Percentiles rank a stretch among this genome's conserved stretches.
Conservation (phyloP, 2,797 vertebrate species). For the Nyctibius grandis region DNA sequence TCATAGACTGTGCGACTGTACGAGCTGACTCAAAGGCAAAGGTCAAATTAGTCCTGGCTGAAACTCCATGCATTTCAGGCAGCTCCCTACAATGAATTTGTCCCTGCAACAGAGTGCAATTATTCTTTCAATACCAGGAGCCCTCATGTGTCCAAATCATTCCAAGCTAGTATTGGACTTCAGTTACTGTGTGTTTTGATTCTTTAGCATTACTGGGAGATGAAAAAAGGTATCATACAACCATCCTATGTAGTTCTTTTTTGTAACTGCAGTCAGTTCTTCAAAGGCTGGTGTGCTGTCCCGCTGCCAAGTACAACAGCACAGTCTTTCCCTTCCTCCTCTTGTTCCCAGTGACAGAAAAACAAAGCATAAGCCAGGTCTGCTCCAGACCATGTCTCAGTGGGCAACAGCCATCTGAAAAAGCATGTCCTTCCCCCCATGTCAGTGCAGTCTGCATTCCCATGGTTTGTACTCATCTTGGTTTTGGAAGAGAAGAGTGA, state of each 20-base stretch:
- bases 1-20: background rate
- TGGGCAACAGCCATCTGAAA: background rate
- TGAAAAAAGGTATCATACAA: background rate
- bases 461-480: background rate
- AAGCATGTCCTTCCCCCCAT: background rate
- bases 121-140: background rate
- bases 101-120: background rate
- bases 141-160: background rate
- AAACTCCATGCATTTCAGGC: background rate
- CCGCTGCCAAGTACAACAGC: background rate
- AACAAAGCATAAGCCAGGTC: background rate
- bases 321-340: background rate
- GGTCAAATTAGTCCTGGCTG: background rate
- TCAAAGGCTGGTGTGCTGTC: background rate
- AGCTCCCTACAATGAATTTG: background rate
- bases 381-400: background rate
- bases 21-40: background rate
- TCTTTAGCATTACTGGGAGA: background rate
- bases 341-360: background rate
- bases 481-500: background rate
- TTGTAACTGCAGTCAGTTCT: background rate
- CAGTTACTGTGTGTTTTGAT: background rate
- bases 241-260: background rate
- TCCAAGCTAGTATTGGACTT: background rate
- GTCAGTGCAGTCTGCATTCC: background rate